These are phyloP conservation scores for Scolopax mira DNA, from an alignment of 2,113 vertebrate species.

Conservation along the genomic window DNA sequence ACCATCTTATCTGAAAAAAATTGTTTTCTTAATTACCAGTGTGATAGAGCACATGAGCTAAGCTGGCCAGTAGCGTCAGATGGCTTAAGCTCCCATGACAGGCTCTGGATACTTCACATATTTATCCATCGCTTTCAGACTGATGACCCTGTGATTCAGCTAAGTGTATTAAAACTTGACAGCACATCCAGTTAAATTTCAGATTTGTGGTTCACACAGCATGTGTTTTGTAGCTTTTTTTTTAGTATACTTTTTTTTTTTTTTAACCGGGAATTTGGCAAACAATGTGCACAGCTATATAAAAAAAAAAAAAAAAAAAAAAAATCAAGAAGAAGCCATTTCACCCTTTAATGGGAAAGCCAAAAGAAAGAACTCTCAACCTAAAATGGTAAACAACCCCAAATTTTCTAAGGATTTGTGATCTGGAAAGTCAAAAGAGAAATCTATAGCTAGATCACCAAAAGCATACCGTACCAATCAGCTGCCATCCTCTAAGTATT, in stretches of 20 bases:
- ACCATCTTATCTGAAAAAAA: not conserved
- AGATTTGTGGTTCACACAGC: not conserved
- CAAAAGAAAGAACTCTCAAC: not conserved
- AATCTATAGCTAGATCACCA: not conserved
- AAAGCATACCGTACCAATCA: not conserved
- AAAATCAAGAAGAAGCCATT: not conserved
- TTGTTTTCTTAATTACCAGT: not conserved
- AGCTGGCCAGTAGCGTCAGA: not conserved
- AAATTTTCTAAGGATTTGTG: not conserved
- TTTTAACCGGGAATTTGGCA: not conserved
- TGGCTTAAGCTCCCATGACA: not conserved
- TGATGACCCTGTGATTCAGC: not conserved
- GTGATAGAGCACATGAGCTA: not conserved
- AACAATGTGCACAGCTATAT: not conserved
- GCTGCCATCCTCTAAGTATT: not conserved
- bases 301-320: too few species aligned
- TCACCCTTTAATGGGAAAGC: not conserved
- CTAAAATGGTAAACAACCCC: not conserved
- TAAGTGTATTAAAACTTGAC: not conserved
- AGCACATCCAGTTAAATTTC: slow-evolving; percentile 11
- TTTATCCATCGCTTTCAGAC: not conserved
- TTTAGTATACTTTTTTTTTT: not conserved
- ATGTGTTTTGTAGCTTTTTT: not conserved
- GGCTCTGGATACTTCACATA: not conserved
- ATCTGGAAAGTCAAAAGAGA: not conserved